Base-by-base conservation (phyloP, 2,113 vertebrate genomes). In the Apteryx owenii region DNA sequence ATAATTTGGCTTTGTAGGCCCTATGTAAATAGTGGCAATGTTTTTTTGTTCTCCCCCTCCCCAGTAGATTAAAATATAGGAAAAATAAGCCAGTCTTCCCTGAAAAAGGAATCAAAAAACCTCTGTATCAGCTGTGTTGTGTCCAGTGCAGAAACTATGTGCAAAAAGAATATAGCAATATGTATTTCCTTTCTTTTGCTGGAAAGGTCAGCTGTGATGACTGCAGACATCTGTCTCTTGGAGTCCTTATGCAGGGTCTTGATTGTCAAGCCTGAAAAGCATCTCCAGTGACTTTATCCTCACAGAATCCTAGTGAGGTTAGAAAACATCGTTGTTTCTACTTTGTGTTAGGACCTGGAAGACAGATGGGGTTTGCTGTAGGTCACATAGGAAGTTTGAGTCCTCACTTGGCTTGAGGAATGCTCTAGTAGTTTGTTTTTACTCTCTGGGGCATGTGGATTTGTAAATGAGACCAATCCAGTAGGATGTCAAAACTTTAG, bases 1-100 rank as follows among this genome's bases (percentile, higher is more conserved):
- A 36, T 82, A 87, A 87, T 81, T 69, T 89, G 89, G 14, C 33
- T 92, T 77, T 81, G 75, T 82, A 77, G 78, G n/a, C 54, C 84
- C 3, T 1, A 18, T n/a, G 19, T 71, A 91, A 89, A 53, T 56
- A 51, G 64, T 25, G 16, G 40, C 4, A 51, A 60, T 66, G 15
- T 2, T 13, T 85, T 48, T 83, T 85, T 80, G 44, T 66, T 79
- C 93, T 91, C 92, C 58, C 1, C 9, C 56, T 10, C 56, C n/a
- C 25, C 1, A 0, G 7, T 14, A 56, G n/a, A 42, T 38, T 80
- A 62, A 93, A 91, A 8, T 48, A 13, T 1, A 5, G 29, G 50
- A 26, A 60, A 92, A 96, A 75, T 44, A 81, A 81, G 29, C 21
- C 33, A 68, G 8, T 3, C 6, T 79, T 91, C 79, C 7, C 11